Evolutionary conservation across 2,888 invertebrate genomes (phyloP), one percentile per base, ranked within the genome.

Genomic region (Ophraella communa): DNA sequence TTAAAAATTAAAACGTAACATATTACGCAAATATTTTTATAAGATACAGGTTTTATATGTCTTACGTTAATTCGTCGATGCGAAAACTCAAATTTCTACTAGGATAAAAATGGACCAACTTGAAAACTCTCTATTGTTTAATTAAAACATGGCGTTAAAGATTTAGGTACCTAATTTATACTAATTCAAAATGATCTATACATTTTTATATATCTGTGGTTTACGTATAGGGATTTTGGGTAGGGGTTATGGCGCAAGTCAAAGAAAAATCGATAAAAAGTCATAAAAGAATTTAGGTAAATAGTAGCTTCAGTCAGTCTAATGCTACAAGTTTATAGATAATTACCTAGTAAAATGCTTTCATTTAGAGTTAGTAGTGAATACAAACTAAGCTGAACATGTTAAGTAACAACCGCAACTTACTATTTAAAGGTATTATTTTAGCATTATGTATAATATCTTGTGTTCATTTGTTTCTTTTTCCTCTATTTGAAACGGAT

Each of bases 401-500:
- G 85, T 84, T 84, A 77, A 85, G 83, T 79, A 83, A 85, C 74
- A 85, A 85, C 76, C 85, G 85, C 80, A 86, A 87, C 78, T 82
- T 87, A 77, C 83, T 87, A 76, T 85, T 86, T 76, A 84, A 85
- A 76, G 86, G 85, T 67, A 86, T 86, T 73, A 81, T 86, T 69
- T 83, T 87, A 71, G 86, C 87, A 64, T 79, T 86, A 74, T 84
- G 85, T 77, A 85, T 87, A 71, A 86, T 87, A 73, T 83, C 85
- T 67, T 84, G 85, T 75, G 86, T 87, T 74, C 87, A 87, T 79
- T 82, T 87, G 72, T 87, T 87, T 81, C 80, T 87, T 59, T 87
- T 87, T 78, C 87, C 87, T 56, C 80, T 87, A 78, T 86, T 87
- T 79, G 82, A 82, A 54, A 74, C 80, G 27, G 73, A 75, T 61